phyloP scores from a whole-genome alignment of 2,888 invertebrate species.

The Nomada fabriciana region DNA sequence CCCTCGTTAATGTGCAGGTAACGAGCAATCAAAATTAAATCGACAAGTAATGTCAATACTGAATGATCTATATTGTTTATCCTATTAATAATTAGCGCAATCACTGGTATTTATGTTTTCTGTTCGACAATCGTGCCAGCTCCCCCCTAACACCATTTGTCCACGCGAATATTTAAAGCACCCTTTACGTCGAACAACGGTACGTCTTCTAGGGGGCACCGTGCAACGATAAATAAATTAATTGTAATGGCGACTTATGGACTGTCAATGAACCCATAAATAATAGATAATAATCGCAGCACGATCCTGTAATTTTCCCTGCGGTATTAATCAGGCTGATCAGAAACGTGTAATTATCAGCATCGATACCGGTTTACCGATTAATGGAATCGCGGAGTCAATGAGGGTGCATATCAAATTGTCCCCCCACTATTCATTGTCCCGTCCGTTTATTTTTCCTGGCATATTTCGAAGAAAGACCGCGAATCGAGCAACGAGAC shows the following conservation, averaged over 20 bases:
- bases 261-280: not conserved
- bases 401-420: not conserved
- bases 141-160: no score
- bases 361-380: not conserved
- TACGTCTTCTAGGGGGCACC: not conserved
- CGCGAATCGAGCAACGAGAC: not conserved
- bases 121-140: no score
- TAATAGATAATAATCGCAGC: not conserved
- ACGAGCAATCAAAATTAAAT: no score
- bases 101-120: not conserved
- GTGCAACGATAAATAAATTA: no score
- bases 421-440: not conserved
- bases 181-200: no score
- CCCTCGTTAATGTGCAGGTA: not conserved
- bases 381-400: not conserved
- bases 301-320: not conserved
- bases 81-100: not conserved
- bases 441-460: not conserved
- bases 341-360: not conserved
- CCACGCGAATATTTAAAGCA: no score
- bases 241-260: no score
- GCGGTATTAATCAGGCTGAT: not conserved
- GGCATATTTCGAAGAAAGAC: not conserved
- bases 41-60: not conserved
- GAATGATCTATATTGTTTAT: not conserved